A percentile compares a stretch with the other conserved stretches of the same genome.
phyloP scores from a whole-genome alignment of 2,888 invertebrate genomes.

The Erebia palarica region DNA sequence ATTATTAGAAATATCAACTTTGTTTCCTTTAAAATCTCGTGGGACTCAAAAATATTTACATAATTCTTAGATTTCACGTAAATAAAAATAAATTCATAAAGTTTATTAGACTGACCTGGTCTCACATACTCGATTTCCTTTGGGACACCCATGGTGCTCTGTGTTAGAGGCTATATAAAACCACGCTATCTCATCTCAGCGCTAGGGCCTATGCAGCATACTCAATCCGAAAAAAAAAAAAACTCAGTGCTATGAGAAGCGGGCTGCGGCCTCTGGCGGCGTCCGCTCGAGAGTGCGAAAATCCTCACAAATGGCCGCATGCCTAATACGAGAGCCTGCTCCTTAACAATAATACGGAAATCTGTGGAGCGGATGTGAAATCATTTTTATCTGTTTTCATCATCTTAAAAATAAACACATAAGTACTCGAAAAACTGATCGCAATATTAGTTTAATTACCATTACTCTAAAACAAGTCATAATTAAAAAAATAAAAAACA shows the following conservation, averaged over 20 bases:
- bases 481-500: too few species aligned
- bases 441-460: too few species aligned
- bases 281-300: constrained; percentile 28
- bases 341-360: background rate
- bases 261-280: constrained; percentile 4
- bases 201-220: too few species aligned
- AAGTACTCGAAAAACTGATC: too few species aligned
- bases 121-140: constrained; percentile 20
- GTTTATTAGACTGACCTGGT: constrained; percentile 25
- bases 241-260: background rate
- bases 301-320: too few species aligned
- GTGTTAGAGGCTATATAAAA: background rate
- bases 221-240: too few species aligned
- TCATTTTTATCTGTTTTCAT: background rate
- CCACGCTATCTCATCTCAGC: constrained; percentile 16
- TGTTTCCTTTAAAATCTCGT: too few species aligned
- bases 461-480: too few species aligned
- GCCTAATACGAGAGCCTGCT: background rate
- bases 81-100: background rate
- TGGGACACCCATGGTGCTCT: constrained; percentile 25
- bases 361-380: background rate
- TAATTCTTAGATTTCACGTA: background rate
- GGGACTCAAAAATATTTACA: too few species aligned
- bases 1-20: too few species aligned
- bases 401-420: too few species aligned